Evolutionary conservation across 2,113 vertebrate genomes (phyloP).

Genomic region (Tetrax tetrax): DNA sequence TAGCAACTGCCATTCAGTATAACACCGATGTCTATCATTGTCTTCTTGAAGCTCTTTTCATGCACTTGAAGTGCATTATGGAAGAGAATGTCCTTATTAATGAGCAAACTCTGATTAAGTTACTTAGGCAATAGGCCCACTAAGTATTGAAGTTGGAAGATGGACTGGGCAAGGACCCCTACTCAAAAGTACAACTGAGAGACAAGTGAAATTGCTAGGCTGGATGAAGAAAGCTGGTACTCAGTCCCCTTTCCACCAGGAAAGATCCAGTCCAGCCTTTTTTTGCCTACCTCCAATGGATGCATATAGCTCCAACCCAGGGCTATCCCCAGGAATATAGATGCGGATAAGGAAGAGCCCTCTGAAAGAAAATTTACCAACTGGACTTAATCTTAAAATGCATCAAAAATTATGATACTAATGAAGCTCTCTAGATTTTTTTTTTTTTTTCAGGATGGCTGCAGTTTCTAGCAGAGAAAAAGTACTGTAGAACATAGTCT

Average conservation of each 20-base stretch:
- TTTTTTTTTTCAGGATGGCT: not conserved
- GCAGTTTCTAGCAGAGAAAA: not conserved
- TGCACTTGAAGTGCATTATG: not conserved
- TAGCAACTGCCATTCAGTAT: slow-evolving; percentile 48
- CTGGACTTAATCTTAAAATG: not conserved
- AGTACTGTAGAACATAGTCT: not conserved
- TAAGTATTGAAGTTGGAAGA: not conserved
- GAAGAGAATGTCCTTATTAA: slow-evolving; percentile 45
- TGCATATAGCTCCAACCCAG: not conserved
- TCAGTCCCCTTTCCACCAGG: not conserved
- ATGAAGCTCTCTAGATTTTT: not conserved
- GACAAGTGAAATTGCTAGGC: not conserved
- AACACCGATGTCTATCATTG: slow-evolving; percentile 29
- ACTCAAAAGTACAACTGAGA: not conserved
- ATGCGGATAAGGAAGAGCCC: not conserved
- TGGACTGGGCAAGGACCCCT: not conserved
- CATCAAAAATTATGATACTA: not conserved
- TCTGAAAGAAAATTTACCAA: not conserved
- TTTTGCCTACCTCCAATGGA: not conserved
- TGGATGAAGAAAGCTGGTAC: not conserved
- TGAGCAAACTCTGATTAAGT: not conserved
- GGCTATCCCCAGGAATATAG: not conserved
- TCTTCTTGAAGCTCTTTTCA: slow-evolving; percentile 20
- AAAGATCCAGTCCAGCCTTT: not conserved
- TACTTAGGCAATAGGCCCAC: not conserved